Conservation (phyloP, 2,113 vertebrate species). For the Cynocephalus volans region DNA sequence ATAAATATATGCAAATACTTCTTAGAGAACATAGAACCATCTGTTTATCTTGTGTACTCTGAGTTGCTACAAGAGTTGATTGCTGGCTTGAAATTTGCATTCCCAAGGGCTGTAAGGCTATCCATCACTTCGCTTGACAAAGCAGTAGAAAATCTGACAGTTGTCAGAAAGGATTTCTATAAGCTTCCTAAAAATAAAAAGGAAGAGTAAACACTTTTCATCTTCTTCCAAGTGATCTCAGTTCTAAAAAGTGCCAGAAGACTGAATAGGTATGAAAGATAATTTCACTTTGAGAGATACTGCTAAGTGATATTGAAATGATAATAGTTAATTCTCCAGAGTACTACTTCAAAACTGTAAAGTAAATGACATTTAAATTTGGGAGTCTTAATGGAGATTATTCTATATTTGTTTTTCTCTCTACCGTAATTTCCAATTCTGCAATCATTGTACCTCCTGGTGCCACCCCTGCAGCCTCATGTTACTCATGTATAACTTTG, state of each 20-base stretch:
- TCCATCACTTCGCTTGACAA: slow-evolving; percentile 35
- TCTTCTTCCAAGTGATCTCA: slow-evolving; percentile 41
- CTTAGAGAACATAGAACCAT: background rate
- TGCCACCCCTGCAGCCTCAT: background rate
- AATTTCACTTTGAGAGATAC: slow-evolving; percentile 36
- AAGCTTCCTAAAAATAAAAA: slow-evolving; percentile 44
- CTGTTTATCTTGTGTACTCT: background rate
- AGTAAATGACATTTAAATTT: background rate
- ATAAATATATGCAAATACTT: background rate
- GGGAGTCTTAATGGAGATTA: background rate
- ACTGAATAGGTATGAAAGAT: slow-evolving; percentile 14
- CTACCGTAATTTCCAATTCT: background rate
- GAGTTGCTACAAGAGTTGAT: background rate
- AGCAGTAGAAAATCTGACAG: background rate
- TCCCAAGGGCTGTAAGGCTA: background rate
- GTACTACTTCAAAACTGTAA: background rate
- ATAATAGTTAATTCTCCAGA: slow-evolving; percentile 44
- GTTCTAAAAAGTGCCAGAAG: slow-evolving; percentile 18
- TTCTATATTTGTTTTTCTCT: background rate
- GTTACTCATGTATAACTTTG: background rate
- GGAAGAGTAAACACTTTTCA: slow-evolving; percentile 7
- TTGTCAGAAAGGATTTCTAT: slow-evolving; percentile 53
- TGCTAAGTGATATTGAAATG: slow-evolving; percentile 6
- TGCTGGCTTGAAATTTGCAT: slow-evolving; percentile 39
- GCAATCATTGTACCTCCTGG: background rate